Evolutionary conservation across 2,888 invertebrate genomes (phyloP).

Genomic region (Leptodirus hochenwartii): DNA sequence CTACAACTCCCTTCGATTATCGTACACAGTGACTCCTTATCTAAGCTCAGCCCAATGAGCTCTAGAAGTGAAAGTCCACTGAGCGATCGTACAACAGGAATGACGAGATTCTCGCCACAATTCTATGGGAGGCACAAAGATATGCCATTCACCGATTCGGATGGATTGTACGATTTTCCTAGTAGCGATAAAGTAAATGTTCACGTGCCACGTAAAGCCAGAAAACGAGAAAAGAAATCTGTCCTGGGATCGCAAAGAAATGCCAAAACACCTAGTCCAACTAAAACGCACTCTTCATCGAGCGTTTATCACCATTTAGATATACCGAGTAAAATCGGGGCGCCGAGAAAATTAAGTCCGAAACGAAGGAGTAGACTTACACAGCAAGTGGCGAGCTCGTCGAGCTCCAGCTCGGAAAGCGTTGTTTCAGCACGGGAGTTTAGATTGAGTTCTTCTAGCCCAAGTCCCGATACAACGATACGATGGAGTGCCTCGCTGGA

Average conservation of each 20-base stretch:
- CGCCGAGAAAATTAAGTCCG: conserved; percentile 35
- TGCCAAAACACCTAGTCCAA: conserved; percentile 33
- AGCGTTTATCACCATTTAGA: conserved; percentile 39
- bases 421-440: conserved; percentile 31
- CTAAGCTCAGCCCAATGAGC: conserved; percentile 49
- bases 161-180: conserved; percentile 62
- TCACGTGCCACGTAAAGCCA: conserved; percentile 37
- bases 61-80: conserved; percentile 63
- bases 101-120: conserved; percentile 50
- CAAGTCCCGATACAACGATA: conserved; percentile 27
- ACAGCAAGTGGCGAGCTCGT: conserved; percentile 35
- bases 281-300: conserved; percentile 33
- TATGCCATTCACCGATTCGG: conserved; percentile 59
- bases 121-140: conserved; percentile 49
- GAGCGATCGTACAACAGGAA: conserved; percentile 46
- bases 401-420: conserved; percentile 38
- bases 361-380: conserved; percentile 33
- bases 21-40: conserved; percentile 32
- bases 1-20: conserved; percentile 42
- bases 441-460: conserved; percentile 22
- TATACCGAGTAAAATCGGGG: conserved; percentile 30
- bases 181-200: conserved; percentile 46
- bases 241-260: too few species aligned
- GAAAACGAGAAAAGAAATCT: conserved; percentile 41
- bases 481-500: conserved; percentile 25